Percentiles rank a stretch among this genome's conserved stretches.
phyloP scores from a whole-genome alignment of 2,888 invertebrate species.

The Eupithecia insigniata region DNA sequence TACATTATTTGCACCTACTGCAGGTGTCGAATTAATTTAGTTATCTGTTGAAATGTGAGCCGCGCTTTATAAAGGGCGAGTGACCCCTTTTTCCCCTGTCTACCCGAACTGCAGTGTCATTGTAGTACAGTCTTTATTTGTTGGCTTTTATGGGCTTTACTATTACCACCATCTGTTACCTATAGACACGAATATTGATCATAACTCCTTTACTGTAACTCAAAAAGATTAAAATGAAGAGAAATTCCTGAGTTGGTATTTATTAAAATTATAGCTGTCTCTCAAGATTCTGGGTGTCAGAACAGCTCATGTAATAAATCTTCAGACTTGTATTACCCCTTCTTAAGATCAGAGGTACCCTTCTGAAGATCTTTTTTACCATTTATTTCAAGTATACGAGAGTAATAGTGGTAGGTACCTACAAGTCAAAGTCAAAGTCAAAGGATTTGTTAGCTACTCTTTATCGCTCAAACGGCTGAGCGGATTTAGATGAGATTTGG shows the following conservation, averaged over 20 bases:
- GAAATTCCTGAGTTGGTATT: background rate
- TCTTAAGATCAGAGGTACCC: background rate
- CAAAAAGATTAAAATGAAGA: background rate
- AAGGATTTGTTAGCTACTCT: too few relatives aligned
- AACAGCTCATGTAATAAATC: background rate
- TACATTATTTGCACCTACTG: slow-evolving; percentile 7
- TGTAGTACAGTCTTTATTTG: background rate
- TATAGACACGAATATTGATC: background rate
- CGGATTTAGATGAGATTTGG: too few relatives aligned
- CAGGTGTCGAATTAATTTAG: slow-evolving; percentile 7
- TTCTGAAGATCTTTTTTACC: too few relatives aligned
- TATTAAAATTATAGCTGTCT: background rate
- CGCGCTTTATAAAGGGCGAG: background rate
- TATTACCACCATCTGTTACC: slow-evolving; percentile 6
- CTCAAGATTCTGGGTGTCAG: background rate
- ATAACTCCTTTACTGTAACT: background rate
- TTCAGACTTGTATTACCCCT: background rate
- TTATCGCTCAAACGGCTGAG: too few relatives aligned
- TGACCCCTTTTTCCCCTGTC: slow-evolving; percentile 6
- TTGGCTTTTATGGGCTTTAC: background rate
- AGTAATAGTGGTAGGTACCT: too few relatives aligned
- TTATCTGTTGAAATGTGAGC: background rate
- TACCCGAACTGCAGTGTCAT: slow-evolving; percentile 3
- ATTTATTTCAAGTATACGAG: too few relatives aligned
- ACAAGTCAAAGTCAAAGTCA: too few relatives aligned